Conservation (phyloP, 2,888 invertebrate genomes). For the Brassicogethes aeneus region DNA sequence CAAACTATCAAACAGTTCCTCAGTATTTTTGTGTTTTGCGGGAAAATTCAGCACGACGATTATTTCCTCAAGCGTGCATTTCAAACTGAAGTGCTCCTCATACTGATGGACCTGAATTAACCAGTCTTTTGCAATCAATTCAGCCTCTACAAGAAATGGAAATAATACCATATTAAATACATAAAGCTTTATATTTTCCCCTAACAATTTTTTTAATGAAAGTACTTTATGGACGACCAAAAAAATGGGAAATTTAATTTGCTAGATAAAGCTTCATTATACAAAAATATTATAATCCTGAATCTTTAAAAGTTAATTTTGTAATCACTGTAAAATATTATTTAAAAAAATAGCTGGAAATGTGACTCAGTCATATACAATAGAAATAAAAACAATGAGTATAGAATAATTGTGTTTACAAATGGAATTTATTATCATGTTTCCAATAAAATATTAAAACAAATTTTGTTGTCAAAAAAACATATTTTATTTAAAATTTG, state of each 20-base stretch:
- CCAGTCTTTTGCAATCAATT: constrained; percentile 49
- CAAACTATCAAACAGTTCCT: too few relatives aligned
- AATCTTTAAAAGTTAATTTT: too few relatives aligned
- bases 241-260: too few relatives aligned
- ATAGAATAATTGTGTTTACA: constrained; percentile 31
- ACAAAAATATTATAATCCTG: too few relatives aligned
- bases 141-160: constrained; percentile 41
- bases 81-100: constrained; percentile 33
- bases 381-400: constrained; percentile 2
- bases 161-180: not conserved
- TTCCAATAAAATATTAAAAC: not conserved
- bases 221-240: too few relatives aligned
- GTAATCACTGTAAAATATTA: too few relatives aligned
- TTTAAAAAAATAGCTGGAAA: too few relatives aligned
- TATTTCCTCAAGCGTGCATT: constrained; percentile 19
- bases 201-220: too few relatives aligned
- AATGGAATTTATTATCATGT: not conserved
- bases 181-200: too few relatives aligned
- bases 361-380: not conserved
- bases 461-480: not conserved
- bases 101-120: constrained; percentile 37
- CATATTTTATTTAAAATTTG: not conserved
- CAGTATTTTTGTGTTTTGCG: too few relatives aligned
- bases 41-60: too few relatives aligned
- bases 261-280: too few relatives aligned